Evolutionary conservation across 2,797 vertebrate species (phyloP).

Genomic region (Tapirus indicus): DNA sequence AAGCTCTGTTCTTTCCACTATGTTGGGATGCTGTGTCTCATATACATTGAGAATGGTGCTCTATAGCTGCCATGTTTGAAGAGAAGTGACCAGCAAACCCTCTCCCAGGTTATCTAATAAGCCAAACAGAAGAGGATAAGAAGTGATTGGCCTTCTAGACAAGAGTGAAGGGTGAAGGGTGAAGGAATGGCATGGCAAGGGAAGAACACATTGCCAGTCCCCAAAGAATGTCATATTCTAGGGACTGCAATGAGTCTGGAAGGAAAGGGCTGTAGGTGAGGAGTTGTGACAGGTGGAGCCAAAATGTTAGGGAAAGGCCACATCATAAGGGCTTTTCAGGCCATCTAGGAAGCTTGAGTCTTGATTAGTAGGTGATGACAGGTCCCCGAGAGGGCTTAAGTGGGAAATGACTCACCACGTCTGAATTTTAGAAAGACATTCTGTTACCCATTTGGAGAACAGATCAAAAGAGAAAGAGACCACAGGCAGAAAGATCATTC

Average conservation of each 20-base stretch:
- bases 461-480: background rate
- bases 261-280: background rate
- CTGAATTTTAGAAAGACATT: background rate
- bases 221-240: background rate
- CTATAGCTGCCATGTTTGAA: background rate
- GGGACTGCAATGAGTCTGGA: background rate
- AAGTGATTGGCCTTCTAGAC: background rate
- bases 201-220: background rate
- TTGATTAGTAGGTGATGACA: background rate
- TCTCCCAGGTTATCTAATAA: background rate
- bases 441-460: background rate
- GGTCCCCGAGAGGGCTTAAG: background rate
- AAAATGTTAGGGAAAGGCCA: background rate
- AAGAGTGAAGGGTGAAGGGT: background rate
- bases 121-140: background rate
- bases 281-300: fast-evolving
- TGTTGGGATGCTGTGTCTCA: background rate
- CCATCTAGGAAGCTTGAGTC: background rate
- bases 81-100: background rate
- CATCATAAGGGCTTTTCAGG: background rate
- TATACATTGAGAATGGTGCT: background rate
- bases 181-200: background rate
- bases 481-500: background rate
- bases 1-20: background rate
- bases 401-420: background rate